A percentile compares a stretch with the other conserved stretches of the same genome.
Conservation (phyloP, 2,113 vertebrate genomes). For the Hyla sarda region DNA sequence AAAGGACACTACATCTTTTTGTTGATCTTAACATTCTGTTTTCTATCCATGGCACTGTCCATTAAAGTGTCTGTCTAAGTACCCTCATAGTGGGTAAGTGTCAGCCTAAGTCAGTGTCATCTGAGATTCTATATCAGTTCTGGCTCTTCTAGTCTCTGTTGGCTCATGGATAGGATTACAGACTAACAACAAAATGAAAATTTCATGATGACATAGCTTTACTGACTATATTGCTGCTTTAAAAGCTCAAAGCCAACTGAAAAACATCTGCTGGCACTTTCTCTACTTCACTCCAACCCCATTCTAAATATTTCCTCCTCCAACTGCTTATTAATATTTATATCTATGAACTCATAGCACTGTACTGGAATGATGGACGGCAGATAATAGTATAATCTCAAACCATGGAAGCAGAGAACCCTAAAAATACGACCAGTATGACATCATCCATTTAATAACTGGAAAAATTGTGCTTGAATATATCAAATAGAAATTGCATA, state of each 20-base stretch:
- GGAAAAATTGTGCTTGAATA: background rate
- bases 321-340: background rate
- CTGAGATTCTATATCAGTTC: slow-evolving; percentile 1
- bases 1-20: background rate
- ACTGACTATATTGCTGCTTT: background rate
- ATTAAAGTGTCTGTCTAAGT: slow-evolving; percentile 39
- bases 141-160: slow-evolving; percentile 20
- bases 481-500: too few relatives aligned
- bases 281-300: background rate
- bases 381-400: background rate
- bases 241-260: background rate
- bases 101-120: slow-evolving; percentile 26
- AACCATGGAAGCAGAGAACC: background rate
- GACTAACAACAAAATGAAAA: slow-evolving; percentile 23
- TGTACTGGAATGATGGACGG: background rate
- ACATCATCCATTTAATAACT: background rate
- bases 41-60: background rate
- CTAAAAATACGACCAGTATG: background rate
- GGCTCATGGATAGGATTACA: background rate
- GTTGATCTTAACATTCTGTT: slow-evolving; percentile 10
- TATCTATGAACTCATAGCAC: background rate
- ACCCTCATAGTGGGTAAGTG: background rate
- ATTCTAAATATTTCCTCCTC: background rate
- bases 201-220: slow-evolving; percentile 30
- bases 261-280: slow-evolving; percentile 25